Conservation (phyloP, 2,797 vertebrate species). For the Tamandua tetradactyla region DNA sequence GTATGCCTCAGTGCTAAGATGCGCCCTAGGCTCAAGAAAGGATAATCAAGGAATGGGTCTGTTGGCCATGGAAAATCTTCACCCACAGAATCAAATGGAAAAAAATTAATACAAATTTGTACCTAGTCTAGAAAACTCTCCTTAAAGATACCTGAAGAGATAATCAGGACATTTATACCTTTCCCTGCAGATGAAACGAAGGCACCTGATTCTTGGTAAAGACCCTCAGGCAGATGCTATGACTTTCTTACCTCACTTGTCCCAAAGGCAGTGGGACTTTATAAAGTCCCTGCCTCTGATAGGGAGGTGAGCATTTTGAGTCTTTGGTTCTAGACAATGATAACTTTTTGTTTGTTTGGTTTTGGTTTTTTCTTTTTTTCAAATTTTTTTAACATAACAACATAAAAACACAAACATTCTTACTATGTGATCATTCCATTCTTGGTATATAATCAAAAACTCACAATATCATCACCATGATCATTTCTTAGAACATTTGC, state of each 20-base stretch:
- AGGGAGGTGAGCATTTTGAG: neutral
- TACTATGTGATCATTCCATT: no score
- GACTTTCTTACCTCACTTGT: neutral
- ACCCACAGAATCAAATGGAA: neutral
- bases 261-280: neutral
- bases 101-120: neutral
- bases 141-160: neutral
- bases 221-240: neutral
- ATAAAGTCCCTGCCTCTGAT: neutral
- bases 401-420: no score
- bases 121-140: neutral
- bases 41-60: neutral
- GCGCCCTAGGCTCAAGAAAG: neutral
- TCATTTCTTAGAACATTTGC: no score
- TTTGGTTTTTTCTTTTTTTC: no score
- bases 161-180: neutral
- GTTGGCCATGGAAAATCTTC: neutral
- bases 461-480: no score
- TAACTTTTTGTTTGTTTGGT: no score
- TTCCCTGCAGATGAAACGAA: neutral
- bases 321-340: neutral
- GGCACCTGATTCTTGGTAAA: neutral
- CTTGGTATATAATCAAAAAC: no score
- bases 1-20: neutral
- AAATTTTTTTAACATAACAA: no score